These are phyloP conservation scores for Furcifer pardalis DNA, from an alignment of 2,797 vertebrate genomes.

Conservation along the genomic window DNA sequence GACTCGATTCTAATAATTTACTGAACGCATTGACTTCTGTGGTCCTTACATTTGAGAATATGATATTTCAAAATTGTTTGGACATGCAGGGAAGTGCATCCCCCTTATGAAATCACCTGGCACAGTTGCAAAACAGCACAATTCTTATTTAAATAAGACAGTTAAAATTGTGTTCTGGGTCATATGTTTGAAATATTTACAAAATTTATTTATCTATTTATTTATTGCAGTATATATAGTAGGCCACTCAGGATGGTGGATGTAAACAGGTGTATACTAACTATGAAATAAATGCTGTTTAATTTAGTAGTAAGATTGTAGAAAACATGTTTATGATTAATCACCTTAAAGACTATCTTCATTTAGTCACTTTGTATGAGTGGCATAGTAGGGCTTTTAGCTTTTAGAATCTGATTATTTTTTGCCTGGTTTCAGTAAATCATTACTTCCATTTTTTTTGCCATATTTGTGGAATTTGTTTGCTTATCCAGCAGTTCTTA, in stretches of 20 bases:
- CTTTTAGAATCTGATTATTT: too few relatives aligned
- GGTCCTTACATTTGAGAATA: not conserved
- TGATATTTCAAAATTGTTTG: constrained; percentile 7
- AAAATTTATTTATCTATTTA: too few relatives aligned
- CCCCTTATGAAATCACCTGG: not conserved
- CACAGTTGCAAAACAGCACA: not conserved
- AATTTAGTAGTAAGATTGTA: not conserved
- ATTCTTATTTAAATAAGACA: not conserved
- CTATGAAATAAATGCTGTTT: not conserved
- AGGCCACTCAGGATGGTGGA: too few relatives aligned
- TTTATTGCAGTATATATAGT: too few relatives aligned
- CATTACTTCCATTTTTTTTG: too few relatives aligned
- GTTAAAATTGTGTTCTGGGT: not conserved
- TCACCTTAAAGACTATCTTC: too few relatives aligned
- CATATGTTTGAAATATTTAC: not conserved
- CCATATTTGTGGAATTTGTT: too few relatives aligned
- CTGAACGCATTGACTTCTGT: not conserved
- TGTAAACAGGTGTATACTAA: too few relatives aligned
- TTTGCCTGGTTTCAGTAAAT: too few relatives aligned
- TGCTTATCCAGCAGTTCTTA: too few relatives aligned
- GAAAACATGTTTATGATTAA: not conserved
- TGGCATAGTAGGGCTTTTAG: too few relatives aligned
- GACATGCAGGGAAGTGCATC: not conserved
- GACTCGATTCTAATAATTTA: constrained; percentile 20
- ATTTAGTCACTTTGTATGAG: too few relatives aligned